phyloP scores from a whole-genome alignment of 2,888 invertebrate genomes.

The Anaspis maculata region DNA sequence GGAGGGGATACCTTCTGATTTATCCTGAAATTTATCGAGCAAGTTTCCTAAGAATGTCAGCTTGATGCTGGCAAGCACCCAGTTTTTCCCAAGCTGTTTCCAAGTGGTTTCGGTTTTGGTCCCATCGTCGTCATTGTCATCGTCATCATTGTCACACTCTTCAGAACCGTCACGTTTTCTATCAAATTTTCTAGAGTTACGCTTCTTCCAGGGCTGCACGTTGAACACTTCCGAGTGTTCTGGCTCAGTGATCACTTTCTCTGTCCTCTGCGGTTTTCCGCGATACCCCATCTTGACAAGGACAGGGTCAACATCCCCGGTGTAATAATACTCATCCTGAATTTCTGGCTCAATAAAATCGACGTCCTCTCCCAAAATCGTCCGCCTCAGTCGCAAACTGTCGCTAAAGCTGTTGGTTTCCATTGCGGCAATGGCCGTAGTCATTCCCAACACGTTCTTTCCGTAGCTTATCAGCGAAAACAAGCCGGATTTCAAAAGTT shows the following conservation, averaged over 20 bases:
- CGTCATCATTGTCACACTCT: neutral
- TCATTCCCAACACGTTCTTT: neutral
- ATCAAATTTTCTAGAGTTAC: neutral
- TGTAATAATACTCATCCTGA: too few species aligned
- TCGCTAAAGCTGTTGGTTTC: neutral
- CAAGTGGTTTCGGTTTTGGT: too few species aligned
- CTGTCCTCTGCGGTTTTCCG: too few species aligned
- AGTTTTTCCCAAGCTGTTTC: too few species aligned
- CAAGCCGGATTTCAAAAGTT: neutral
- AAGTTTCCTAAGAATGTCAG: slow-evolving; percentile 28
- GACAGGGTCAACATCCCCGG: too few species aligned
- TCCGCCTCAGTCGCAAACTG: neutral
- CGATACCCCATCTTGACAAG: too few species aligned
- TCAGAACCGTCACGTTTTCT: neutral
- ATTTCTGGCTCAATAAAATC: too few species aligned
- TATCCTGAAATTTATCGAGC: slow-evolving; percentile 11
- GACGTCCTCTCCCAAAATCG: too few species aligned
- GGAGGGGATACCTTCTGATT: neutral
- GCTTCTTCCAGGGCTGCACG: too few species aligned
- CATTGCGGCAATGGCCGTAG: neutral
- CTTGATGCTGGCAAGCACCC: neutral
- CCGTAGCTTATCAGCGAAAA: neutral
- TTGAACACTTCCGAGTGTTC: neutral
- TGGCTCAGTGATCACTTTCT: too few species aligned
- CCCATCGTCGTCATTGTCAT: neutral